A percentile compares a stretch with the other conserved stretches of the same genome.
These are phyloP conservation scores for Urocynchramus pylzowi DNA, from an alignment of 2,113 vertebrate genomes.

Conservation along the genomic window DNA sequence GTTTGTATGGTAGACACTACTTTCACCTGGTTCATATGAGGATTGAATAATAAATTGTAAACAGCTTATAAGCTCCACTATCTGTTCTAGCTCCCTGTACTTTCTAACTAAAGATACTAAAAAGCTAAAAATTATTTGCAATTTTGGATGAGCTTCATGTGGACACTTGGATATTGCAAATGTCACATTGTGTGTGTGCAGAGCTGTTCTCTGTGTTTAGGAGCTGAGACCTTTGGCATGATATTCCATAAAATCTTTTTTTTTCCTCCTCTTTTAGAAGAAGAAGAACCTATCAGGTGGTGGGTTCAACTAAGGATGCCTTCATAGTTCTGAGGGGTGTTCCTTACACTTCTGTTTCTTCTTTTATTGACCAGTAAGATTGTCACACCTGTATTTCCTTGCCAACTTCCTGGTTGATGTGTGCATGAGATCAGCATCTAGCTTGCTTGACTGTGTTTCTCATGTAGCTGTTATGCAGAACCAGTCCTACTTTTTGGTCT, in stretches of 20 bases:
- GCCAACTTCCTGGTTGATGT: neutral
- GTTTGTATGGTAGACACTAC: neutral
- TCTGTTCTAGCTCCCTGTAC: neutral
- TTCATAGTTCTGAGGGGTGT: neutral
- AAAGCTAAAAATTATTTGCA: neutral
- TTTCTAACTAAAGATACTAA: neutral
- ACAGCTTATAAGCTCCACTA: neutral
- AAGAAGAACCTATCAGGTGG: neutral
- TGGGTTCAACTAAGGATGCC: neutral
- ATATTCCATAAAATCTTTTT: neutral
- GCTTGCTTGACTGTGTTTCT: neutral
- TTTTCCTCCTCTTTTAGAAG: neutral
- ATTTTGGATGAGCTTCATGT: neutral
- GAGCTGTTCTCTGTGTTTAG: neutral
- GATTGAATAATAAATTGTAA: neutral
- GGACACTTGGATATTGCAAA: neutral
- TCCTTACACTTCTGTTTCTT: neutral
- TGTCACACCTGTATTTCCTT: neutral
- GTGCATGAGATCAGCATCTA: neutral
- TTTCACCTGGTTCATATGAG: neutral
- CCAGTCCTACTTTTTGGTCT: neutral
- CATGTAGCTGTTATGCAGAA: neutral
- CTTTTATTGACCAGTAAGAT: neutral
- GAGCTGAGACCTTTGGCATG: neutral
- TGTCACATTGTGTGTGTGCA: rapidly evolving